These are phyloP conservation scores for Menidia menidia DNA, from an alignment of 2,797 vertebrate genomes.

Conservation along the genomic window DNA sequence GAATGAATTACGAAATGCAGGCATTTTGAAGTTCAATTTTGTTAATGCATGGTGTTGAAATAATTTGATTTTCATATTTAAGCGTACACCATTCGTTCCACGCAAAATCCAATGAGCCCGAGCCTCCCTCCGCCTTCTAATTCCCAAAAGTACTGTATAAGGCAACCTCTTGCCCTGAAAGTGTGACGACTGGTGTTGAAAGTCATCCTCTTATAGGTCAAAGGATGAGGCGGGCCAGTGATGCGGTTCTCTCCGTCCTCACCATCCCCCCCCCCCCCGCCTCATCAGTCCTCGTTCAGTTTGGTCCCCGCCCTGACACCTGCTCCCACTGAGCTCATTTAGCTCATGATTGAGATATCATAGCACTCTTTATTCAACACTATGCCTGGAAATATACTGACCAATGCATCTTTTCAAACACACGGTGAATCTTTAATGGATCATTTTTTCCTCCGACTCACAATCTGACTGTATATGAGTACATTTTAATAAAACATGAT, in stretches of 20 bases:
- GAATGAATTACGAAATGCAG: constrained; percentile 35
- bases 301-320: constrained; percentile 67
- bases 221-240: constrained; percentile 38
- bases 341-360: constrained; percentile 67
- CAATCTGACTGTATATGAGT: background rate
- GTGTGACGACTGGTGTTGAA: constrained; percentile 46
- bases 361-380: constrained; percentile 32
- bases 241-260: constrained; percentile 21
- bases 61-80: constrained; percentile 32
- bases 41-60: constrained; percentile 19
- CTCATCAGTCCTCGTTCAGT: constrained; percentile 40
- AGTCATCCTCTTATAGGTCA: constrained; percentile 63
- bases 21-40: constrained; percentile 9
- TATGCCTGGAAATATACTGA: constrained; percentile 25
- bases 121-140: constrained; percentile 15
- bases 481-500: background rate
- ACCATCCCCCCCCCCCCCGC: constrained; percentile 40
- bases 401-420: background rate
- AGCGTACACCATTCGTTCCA: constrained; percentile 36
- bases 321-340: constrained; percentile 67
- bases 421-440: background rate
- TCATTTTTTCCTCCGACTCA: constrained; percentile 2
- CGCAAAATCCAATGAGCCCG: constrained; percentile 29
- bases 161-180: constrained; percentile 26
- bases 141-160: constrained; percentile 35